Base-by-base conservation (phyloP, 2,797 vertebrate genomes). In the Enteromius thamalakanensis region DNA sequence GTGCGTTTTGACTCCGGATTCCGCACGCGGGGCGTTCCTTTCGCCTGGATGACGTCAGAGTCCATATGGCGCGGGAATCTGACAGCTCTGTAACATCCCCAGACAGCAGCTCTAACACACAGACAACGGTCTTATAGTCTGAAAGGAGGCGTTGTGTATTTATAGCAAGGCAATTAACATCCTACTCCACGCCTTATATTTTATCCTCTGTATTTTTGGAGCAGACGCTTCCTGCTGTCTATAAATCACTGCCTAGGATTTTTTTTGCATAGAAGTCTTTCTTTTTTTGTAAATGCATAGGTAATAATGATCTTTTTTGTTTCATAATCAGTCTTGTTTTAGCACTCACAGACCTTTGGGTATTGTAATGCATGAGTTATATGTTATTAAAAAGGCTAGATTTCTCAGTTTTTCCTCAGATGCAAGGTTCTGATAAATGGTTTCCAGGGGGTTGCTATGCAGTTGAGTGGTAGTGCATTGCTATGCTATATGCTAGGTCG, bases 141-240 rank as follows among this genome's bases (percentile, higher is more conserved):
- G 32, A 37, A 81, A 64, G 40, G 40, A 64, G 37, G 64, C 45
- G 34, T 42, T 68, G 26, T 67, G 47, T 85, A 81, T 81, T 81
- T 81, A 81, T 81, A 77, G 79, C 53, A 69, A 49, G 17, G 62
- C 83, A 81, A 81, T 81, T 81, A 85, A 67, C 71, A 42, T 72
- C 62, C 47, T 42, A 26, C 58, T 51, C 32, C 40, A 14, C 11
- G 34, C 21, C 65, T 67, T 49, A 8, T 69, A 69, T 70, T 80
- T 82, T 42, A 65, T 62, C 80, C 64, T 15, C 23, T 67, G 67
- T 32, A 80, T 65, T 84, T 72, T 75, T 75, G 60, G 47, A 80
- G 40, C 68, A 34, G 45, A 49, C 45, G 47, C 76, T 49, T 76
- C 37, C 67, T 76, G 71, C 17, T 37, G 21, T 51, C 15, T 11